Conservation (phyloP, 2,888 invertebrate genomes). For the Octodonta nipae region DNA sequence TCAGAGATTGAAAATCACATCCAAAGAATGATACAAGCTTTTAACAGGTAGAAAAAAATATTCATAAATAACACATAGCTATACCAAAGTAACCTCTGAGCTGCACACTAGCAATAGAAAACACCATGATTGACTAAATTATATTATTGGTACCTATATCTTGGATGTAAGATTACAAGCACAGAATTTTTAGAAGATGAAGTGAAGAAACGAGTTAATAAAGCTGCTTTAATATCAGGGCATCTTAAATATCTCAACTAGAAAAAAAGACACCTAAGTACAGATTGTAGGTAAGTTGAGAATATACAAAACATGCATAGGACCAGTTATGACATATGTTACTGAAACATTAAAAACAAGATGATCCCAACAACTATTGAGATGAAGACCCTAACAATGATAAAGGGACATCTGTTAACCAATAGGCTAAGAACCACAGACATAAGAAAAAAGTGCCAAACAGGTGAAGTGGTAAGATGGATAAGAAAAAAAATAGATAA, state of each 20-base stretch:
- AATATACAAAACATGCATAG: neutral
- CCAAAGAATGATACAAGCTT: neutral
- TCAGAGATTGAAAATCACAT: neutral
- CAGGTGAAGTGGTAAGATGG: no score
- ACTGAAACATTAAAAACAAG: neutral
- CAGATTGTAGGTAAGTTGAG: neutral
- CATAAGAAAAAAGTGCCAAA: slow-evolving; percentile 4
- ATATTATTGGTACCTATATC: no score
- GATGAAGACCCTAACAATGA: neutral
- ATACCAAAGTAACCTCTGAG: no score
- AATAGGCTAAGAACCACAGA: slow-evolving; percentile 2
- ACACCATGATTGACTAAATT: no score
- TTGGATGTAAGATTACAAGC: no score
- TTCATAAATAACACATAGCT: neutral
- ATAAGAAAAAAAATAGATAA: no score
- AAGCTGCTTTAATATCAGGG: neutral
- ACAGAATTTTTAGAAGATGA: no score
- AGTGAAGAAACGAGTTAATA: neutral
- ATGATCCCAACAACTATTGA: neutral
- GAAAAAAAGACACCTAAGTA: slow-evolving; percentile 1
- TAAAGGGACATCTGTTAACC: neutral
- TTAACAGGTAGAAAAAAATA: neutral
- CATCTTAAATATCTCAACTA: neutral
- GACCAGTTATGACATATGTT: slow-evolving; percentile 1
- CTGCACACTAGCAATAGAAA: no score